Conservation (phyloP, 2,888 invertebrate genomes). For the Lasiommata megera region DNA sequence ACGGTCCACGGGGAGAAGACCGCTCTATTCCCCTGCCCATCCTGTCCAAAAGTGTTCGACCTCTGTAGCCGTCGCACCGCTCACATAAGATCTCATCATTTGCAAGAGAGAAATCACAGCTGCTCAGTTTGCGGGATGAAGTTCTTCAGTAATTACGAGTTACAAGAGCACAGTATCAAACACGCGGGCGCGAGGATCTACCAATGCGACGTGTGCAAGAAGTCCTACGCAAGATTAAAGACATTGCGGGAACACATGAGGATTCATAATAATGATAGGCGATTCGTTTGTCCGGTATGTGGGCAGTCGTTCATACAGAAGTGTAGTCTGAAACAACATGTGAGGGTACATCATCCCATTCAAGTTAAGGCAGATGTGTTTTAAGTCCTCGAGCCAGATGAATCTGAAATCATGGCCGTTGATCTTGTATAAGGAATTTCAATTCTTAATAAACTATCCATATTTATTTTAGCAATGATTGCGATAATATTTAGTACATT, state of each 20-base stretch:
- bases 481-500: not conserved
- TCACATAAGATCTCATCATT: conserved; percentile 66
- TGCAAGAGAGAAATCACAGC: conserved; percentile 70
- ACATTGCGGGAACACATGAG: conserved; percentile 73
- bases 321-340: conserved; percentile 68
- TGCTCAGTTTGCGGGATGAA: conserved; percentile 77
- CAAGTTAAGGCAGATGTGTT: conserved; percentile 52
- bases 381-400: conserved; percentile 29
- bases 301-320: conserved; percentile 72
- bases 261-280: conserved; percentile 68
- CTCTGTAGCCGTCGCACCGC: conserved; percentile 67
- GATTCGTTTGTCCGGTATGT: conserved; percentile 65
- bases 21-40: conserved; percentile 64
- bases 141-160: conserved; percentile 78
- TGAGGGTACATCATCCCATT: conserved; percentile 68
- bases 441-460: too few relatives aligned
- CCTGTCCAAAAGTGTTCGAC: conserved; percentile 68
- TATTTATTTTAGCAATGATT: not conserved
- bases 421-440: not conserved
- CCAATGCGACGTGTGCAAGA: conserved; percentile 78
- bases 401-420: not conserved
- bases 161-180: conserved; percentile 78
- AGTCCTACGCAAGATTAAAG: conserved; percentile 68
- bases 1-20: conserved; percentile 66
- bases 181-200: conserved; percentile 79